These are phyloP conservation scores for Lycophotia porphyrea DNA, from an alignment of 2,888 invertebrate genomes.

Conservation along the genomic window DNA sequence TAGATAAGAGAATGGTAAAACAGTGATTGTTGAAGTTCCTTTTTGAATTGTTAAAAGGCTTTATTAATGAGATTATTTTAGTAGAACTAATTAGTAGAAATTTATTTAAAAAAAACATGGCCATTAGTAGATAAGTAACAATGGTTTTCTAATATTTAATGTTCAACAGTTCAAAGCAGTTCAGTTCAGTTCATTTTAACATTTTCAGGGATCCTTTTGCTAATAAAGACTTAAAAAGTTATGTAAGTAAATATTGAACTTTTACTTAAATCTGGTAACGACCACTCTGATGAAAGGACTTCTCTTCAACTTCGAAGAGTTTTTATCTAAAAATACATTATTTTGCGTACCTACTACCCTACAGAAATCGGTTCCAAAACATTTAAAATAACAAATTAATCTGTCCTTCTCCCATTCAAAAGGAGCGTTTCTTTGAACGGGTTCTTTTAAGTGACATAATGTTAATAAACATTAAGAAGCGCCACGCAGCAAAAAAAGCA, in stretches of 20 bases:
- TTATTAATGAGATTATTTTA: background rate
- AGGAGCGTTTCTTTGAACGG: background rate
- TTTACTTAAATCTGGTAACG: background rate
- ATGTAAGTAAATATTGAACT: background rate
- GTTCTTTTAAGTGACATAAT: background rate
- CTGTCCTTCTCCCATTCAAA: background rate
- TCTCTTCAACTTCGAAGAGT: background rate
- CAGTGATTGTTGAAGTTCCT: background rate
- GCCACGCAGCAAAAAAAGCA: background rate
- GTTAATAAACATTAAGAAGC: background rate
- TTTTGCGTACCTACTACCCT: too few relatives aligned
- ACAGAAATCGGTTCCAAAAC: background rate
- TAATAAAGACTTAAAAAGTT: background rate
- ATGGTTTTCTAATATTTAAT: background rate
- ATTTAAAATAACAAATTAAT: background rate
- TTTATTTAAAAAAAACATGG: background rate
- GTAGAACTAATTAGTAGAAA: background rate
- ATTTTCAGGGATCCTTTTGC: background rate
- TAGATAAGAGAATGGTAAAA: background rate
- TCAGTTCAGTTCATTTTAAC: too few relatives aligned
- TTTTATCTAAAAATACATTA: background rate
- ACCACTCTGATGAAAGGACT: background rate
- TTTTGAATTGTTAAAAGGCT: constrained; percentile 7
- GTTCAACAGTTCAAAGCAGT: too few relatives aligned
- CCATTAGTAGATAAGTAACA: background rate